Evolutionary conservation across 2,113 vertebrate species (phyloP).

Genomic region (Crypturellus undulatus): DNA sequence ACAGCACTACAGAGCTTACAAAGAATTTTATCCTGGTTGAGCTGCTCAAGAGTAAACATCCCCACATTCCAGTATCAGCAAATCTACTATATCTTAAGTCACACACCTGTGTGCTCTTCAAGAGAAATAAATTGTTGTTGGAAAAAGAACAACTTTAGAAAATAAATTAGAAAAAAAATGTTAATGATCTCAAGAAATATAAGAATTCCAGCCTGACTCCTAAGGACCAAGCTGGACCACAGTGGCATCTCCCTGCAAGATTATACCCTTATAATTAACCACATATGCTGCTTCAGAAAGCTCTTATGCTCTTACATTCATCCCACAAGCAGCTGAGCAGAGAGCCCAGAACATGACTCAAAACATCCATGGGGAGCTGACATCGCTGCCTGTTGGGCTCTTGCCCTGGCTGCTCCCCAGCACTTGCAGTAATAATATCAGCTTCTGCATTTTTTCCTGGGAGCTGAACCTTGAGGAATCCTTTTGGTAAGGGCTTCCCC

Average conservation of each 20-base stretch:
- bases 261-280: slow-evolving; percentile 21
- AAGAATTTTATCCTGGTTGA: slow-evolving; percentile 28
- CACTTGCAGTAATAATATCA: not conserved
- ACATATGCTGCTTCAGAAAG: not conserved
- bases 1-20: not conserved
- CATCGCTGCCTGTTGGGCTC: slow-evolving; percentile 15
- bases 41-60: not conserved
- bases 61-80: not conserved
- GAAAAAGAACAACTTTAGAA: not conserved
- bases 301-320: slow-evolving; percentile 47
- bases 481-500: not conserved
- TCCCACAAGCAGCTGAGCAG: slow-evolving; percentile 35
- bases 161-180: not conserved
- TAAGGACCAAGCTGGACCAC: not conserved
- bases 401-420: slow-evolving; percentile 34
- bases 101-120: not conserved
- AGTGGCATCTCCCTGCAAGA: not conserved
- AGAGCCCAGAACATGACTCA: not conserved
- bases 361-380: not conserved
- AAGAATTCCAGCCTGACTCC: not conserved
- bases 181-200: not conserved
- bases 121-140: not conserved
- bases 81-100: not conserved
- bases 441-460: not conserved
- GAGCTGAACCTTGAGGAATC: not conserved